Evolutionary conservation across 2,888 invertebrate species (phyloP).

Genomic region (Amiota minor): DNA sequence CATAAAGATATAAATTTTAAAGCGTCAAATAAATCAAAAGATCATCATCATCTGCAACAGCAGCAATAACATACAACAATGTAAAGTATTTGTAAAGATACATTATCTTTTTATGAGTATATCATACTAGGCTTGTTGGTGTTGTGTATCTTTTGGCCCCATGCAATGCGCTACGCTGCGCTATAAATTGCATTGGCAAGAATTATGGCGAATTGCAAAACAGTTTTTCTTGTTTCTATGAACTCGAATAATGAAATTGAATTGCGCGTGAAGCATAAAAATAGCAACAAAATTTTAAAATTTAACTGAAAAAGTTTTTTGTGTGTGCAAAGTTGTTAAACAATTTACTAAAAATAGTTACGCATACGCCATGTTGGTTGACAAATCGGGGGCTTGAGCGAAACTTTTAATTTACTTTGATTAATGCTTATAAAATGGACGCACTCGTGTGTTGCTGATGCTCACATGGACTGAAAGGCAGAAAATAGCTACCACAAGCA

Average conservation of each 20-base stretch:
- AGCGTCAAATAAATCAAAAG: constrained; percentile 20
- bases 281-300: constrained; percentile 26
- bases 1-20: constrained; percentile 12
- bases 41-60: neutral
- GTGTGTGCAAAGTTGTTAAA: constrained; percentile 47
- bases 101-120: too few species aligned
- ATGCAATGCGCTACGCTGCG: neutral
- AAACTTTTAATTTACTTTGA: constrained; percentile 8
- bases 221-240: neutral
- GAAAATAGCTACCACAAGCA: neutral
- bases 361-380: constrained; percentile 55
- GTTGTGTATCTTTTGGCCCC: neutral
- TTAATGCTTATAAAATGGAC: constrained; percentile 21
- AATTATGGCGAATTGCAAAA: neutral
- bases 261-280: constrained; percentile 16
- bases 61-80: neutral
- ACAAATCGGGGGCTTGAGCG: constrained; percentile 28
- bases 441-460: neutral
- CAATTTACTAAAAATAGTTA: constrained; percentile 65
- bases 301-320: neutral
- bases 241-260: neutral
- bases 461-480: neutral
- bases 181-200: neutral
- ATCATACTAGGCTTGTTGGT: too few species aligned
- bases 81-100: too few species aligned